These are phyloP conservation scores for Nebria ingens DNA, from an alignment of 1,140 invertebrate species.

Conservation along the genomic window DNA sequence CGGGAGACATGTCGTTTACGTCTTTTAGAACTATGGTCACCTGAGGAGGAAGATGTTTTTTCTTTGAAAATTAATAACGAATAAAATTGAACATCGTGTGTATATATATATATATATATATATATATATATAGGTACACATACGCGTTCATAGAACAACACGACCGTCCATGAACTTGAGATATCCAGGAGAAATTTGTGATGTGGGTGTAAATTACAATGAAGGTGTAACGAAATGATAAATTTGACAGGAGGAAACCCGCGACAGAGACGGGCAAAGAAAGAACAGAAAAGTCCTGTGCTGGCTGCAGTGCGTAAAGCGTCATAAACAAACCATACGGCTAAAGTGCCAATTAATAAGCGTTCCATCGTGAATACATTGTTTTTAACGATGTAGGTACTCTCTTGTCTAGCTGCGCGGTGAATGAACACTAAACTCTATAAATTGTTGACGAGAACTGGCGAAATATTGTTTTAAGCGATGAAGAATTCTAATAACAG, in stretches of 20 bases:
- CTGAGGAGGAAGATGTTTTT: conserved; percentile 47
- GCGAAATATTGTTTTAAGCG: neutral
- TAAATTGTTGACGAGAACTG: neutral
- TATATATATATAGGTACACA: too few species aligned
- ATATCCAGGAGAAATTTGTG: neutral
- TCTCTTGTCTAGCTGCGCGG: neutral
- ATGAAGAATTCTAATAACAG: neutral
- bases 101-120: too few species aligned
- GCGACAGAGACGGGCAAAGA: neutral
- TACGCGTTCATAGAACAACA: neutral
- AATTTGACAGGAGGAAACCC: conserved; percentile 2
- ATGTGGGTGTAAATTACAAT: conserved; percentile 5
- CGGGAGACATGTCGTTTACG: conserved; percentile 89
- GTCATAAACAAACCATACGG: conserved; percentile 1
- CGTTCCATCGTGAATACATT: conserved; percentile 1
- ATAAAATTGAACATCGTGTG: too few species aligned
- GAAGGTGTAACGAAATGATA: conserved; percentile 5
- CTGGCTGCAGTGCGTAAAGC: neutral
- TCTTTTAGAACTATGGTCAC: conserved; percentile 81
- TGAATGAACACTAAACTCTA: neutral
- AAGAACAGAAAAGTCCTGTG: neutral
- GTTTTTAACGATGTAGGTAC: neutral
- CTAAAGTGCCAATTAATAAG: conserved; percentile 5
- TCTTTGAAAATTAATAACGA: too few species aligned
- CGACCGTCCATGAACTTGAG: conserved; percentile 3